These are phyloP conservation scores for Tragelaphus eurycerus DNA, from an alignment of 2,797 vertebrate genomes.

Conservation along the genomic window DNA sequence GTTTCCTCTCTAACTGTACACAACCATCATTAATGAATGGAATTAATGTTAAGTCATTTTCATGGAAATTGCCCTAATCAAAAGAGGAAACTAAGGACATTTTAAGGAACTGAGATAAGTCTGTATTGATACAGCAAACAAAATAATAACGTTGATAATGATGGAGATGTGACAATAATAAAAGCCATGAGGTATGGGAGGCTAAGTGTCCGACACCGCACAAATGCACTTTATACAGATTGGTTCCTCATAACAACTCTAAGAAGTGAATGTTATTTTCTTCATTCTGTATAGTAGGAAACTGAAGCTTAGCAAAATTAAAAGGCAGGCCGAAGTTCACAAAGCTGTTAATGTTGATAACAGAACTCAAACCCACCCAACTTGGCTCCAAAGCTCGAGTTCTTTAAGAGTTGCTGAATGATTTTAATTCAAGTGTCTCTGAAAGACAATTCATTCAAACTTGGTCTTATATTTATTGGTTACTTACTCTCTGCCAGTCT, in stretches of 20 bases:
- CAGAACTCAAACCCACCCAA: neutral
- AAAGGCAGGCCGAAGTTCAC: neutral
- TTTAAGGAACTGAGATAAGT: neutral
- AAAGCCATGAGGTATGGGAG: neutral
- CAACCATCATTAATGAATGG: conserved; percentile 74
- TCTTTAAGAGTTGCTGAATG: conserved; percentile 56
- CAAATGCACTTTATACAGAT: neutral
- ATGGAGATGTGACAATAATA: neutral
- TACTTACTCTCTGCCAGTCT: neutral
- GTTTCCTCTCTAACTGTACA: conserved; percentile 66
- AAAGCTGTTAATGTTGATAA: neutral
- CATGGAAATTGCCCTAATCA: conserved; percentile 74
- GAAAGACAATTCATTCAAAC: conserved; percentile 45
- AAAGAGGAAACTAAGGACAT: conserved; percentile 49
- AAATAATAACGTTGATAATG: neutral
- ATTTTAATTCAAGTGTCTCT: conserved; percentile 66
- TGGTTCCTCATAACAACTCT: neutral
- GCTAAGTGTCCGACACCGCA: neutral
- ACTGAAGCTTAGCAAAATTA: neutral
- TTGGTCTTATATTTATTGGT: neutral
- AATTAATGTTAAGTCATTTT: conserved; percentile 61
- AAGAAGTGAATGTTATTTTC: neutral
- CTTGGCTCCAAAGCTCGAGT: neutral
- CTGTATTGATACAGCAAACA: conserved; percentile 50
- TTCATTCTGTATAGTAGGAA: neutral